Evolutionary conservation across 2,888 invertebrate genomes (phyloP), one percentile per base, ranked within the genome.

Genomic region (Leptopterna dolabrata): DNA sequence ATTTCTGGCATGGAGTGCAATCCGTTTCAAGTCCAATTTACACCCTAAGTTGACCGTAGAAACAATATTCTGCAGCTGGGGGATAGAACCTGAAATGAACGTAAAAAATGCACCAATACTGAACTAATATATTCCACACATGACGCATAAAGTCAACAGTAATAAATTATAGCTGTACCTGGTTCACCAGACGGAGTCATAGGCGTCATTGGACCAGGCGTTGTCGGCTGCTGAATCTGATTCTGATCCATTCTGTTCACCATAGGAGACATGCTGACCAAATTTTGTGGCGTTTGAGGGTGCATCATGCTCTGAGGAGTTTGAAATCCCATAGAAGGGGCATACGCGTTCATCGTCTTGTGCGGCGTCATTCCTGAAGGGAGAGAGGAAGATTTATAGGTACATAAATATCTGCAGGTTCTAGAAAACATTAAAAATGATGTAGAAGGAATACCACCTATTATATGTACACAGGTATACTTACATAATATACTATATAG

Each of bases 11-110:
- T 98, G 98, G 1, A 99, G 93, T 0, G 99, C 99, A 90, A 99
- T 99, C 92, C 97, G 97, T 91, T 99, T 99, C 88, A 99, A 93
- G 91, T 99, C 99, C 90, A 99, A 93, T 92, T 97, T 97, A 92
- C 98, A 98, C 90, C 96, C 97, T 84, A 99, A 93, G 92, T 98
- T 99, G 0, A 99, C 99, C 6, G 99, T 99, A 76, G 99, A 98
- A 0, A 99, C 99, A 91, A 99, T 99, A 91, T 99, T 99, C 91
- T 98, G 98, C 91, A 98, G 92, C 91, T 98, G 97, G 30, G 99
- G 99, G 88, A 97, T 94, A 90, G 98, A 98, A 83, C 97, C 97
- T 63, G 24, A 24, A 63, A 63, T 27, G 11, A 51, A 51, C n/a
- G n/a, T n/a, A n/a, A n/a, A n/a, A n/a, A n/a, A n/a, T n/a, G n/a